phyloP scores from a whole-genome alignment of 1,140 invertebrate species.

The Tenebrio molitor region DNA sequence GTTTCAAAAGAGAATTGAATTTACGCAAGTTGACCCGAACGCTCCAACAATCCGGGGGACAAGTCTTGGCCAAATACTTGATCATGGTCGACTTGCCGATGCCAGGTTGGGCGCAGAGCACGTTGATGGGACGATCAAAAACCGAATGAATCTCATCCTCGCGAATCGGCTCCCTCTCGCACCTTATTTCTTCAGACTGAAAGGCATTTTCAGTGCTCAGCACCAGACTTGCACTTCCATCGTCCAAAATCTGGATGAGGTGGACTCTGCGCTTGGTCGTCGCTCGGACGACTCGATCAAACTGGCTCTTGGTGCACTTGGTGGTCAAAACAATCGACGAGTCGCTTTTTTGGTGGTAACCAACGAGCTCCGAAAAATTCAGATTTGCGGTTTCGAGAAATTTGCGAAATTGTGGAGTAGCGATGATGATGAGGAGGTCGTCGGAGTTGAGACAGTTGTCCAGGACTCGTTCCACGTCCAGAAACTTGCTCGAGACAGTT shows the following conservation, averaged over 20 bases:
- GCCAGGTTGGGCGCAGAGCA: background rate
- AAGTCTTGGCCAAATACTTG: background rate
- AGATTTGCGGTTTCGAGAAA: background rate
- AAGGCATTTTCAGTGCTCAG: background rate
- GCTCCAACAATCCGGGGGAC: background rate
- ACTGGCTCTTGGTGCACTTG: background rate
- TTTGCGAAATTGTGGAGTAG: background rate
- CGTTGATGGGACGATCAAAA: background rate
- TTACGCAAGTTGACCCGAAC: background rate
- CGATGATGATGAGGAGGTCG: background rate
- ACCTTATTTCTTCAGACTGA: background rate
- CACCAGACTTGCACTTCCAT: background rate
- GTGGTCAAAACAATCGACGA: background rate
- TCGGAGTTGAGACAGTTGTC: background rate
- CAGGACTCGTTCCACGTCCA: background rate
- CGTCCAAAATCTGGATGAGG: background rate
- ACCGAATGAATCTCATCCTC: background rate
- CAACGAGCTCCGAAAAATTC: background rate
- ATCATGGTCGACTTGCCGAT: background rate
- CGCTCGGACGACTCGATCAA: background rate
- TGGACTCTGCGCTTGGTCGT: background rate
- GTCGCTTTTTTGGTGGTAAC: background rate
- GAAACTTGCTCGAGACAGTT: background rate
- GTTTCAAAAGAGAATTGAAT: background rate
- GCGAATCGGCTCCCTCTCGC: background rate